These are phyloP conservation scores for Drosophila percnosoma DNA, from an alignment of 2,888 invertebrate species.

Conservation along the genomic window DNA sequence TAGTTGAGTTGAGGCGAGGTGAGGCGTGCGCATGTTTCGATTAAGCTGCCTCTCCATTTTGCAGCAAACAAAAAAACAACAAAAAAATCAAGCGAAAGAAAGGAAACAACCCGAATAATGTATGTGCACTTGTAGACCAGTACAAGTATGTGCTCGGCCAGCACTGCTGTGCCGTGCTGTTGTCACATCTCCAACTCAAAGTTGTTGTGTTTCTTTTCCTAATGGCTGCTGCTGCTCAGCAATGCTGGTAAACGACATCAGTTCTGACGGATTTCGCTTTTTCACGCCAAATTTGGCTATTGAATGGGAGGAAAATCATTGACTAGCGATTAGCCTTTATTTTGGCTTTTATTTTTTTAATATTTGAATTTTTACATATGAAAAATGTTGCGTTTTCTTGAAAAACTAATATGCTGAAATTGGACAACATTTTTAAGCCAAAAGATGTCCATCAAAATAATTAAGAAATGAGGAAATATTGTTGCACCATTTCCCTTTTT, in stretches of 20 bases:
- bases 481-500: neutral
- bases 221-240: slow-evolving; percentile 49
- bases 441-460: neutral
- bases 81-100: neutral
- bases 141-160: neutral
- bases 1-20: neutral
- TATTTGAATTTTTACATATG: neutral
- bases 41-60: slow-evolving; percentile 45
- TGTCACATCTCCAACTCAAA: slow-evolving; percentile 18
- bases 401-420: neutral
- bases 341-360: neutral
- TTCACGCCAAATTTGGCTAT: neutral
- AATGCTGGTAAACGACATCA: neutral
- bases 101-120: slow-evolving; percentile 1
- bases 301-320: neutral
- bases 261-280: neutral
- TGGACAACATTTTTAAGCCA: neutral
- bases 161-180: neutral
- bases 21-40: slow-evolving; percentile 40
- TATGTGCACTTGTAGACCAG: neutral
- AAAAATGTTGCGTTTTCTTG: neutral
- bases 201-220: slow-evolving; percentile 39
- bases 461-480: neutral
- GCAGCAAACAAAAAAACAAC: neutral
- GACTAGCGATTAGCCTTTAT: neutral